Evolutionary conservation across 2,888 invertebrate genomes (phyloP), one percentile per base, ranked within the genome.

Genomic region (Nesidiocoris tenuis): DNA sequence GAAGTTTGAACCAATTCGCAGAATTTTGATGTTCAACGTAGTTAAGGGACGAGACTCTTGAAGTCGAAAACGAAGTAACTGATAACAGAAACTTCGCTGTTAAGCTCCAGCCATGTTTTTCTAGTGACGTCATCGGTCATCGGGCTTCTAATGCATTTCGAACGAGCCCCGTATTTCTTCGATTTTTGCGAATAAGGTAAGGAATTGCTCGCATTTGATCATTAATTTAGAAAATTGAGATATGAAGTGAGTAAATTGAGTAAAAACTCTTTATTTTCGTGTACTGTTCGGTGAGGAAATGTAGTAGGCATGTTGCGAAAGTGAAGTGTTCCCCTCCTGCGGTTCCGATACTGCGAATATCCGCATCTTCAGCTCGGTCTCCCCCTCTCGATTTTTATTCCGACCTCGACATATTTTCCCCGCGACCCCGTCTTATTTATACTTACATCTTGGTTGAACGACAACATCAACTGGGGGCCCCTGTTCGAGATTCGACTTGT

Each of bases 111-210:
- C 70, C 70, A 70, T 70, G 59, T 70, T 70, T n/a, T 24, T 25
- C 23, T 24, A 64, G 77, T 79, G 79, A 79, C 79, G 79, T 79
- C 79, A 79, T 67, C 75, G 59, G 74, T 39, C 39, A 39, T 39
- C 39, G 39, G 39, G 76, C 79, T 77, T 74, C 76, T 78, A 78
- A 78, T 79, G 78, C 78, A 77, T 72, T 64, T 76, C 65, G 77
- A 74, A 74, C 74, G 76, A 68, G 71, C 72, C 72, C 61, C 77
- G 67, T 75, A 72, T 70, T 77, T 74, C 67, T 64, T 54, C 55
- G 57, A 72, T 64, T 68, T 68, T 70, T 74, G 68, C 59, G 67
- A 72, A 61, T 75, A 56, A 76, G 67, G 64, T 74, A 39, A 55
- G 22, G 54, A 23, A 55, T 61, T 24, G 9, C 23, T 22, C n/a